Base-by-base conservation (phyloP, 2,888 invertebrate genomes). In the Caenorhabditis sinica region DNA sequence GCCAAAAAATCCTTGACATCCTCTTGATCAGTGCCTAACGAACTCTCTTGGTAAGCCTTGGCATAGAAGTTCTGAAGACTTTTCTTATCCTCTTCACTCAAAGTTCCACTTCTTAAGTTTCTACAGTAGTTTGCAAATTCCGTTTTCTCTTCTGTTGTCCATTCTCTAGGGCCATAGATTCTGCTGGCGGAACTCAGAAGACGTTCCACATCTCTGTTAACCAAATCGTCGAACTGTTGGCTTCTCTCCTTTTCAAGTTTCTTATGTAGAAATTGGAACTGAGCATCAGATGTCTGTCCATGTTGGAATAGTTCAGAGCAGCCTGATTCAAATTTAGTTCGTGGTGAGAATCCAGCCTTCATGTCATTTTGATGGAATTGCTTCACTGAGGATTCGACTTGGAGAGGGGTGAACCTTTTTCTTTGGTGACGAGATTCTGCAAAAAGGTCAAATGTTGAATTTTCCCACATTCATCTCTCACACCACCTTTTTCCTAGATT, bases 131-230 rank as follows among this genome's bases (percentile, higher is more conserved):
- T 61, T 1, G 65, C n/a, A 23, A 83, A 79, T 17, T 83, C 83
- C 2, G 8, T 15, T 51, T 75, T 83, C 61, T 83, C 83, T 5
- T 23, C 66, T 0, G 8, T 1, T 3, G 53, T 63, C 83, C 83
- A 83, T 17, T 68, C 45, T 40, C 33, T 63, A 4, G 61, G 61
- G n/a, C 83, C 83, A 58, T 83, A 74, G 0, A 83, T n/a, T 28
- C 30, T 60, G 9, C 30, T 77, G 1, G 74, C 83, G 6, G 73
- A 15, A 8, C 13, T 20, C 9, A 83, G 69, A 36, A 83, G 77
- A n/a, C 77, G 68, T 15, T 83, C 83, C n/a, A 77, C 74, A 36
- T 83, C 83, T 28, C 65, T 79, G 17, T 23, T 49, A 1, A 83
- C 53, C 23, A 28, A 30, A 6, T 71, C 49, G 0, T 74, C 61